Percentiles rank a stretch among this genome's conserved stretches.
These are phyloP conservation scores for Drosophila simulans DNA, from an alignment of 1,140 invertebrate species.

Conservation along the genomic window DNA sequence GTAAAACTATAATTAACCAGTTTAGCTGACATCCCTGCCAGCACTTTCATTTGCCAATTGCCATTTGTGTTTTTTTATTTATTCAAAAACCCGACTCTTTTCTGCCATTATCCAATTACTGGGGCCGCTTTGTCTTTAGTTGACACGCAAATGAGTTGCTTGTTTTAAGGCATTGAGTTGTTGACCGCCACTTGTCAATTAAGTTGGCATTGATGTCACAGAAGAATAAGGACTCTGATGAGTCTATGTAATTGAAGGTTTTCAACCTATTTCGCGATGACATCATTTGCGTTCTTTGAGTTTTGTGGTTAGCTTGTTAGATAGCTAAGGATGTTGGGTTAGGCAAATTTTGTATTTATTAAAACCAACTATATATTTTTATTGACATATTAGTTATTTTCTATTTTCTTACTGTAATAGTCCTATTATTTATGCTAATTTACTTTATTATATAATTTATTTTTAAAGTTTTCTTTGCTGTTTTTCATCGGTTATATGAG, in stretches of 20 bases:
- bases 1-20: slow-evolving; percentile 54
- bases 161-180: slow-evolving; percentile 61
- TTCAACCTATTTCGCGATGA: slow-evolving; percentile 13
- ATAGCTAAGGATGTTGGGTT: not conserved
- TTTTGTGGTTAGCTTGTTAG: not conserved
- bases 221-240: slow-evolving; percentile 27
- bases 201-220: slow-evolving; percentile 24
- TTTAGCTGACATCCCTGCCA: slow-evolving; percentile 24
- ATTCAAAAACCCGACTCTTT: slow-evolving; percentile 1
- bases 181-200: slow-evolving; percentile 52
- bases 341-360: not conserved
- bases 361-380: no score
- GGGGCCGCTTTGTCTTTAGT: slow-evolving; percentile 23
- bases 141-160: slow-evolving; percentile 61
- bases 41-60: slow-evolving; percentile 29
- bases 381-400: not conserved
- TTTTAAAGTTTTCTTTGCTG: no score
- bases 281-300: slow-evolving; percentile 4
- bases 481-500: no score
- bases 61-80: slow-evolving; percentile 53
- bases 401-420: no score
- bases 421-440: not conserved
- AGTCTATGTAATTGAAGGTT: slow-evolving; percentile 12
- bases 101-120: slow-evolving; percentile 49
- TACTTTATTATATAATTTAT: not conserved